Base-by-base conservation (phyloP, 2,113 vertebrate species). In the Gnathonemus longibarbis region DNA sequence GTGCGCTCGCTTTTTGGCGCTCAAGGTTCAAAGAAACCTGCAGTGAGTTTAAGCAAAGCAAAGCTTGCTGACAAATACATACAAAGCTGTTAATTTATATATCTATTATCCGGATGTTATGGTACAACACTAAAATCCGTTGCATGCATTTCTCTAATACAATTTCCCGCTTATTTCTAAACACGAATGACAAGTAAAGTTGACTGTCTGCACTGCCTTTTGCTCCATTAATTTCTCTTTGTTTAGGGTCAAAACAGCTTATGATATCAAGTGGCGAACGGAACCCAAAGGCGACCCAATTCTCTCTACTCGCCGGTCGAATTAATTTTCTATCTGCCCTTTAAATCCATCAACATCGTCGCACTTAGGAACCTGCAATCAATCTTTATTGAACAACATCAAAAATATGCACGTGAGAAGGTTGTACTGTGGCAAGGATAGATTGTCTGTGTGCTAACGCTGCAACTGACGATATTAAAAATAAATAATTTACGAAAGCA, bases 1-100 rank as follows among this genome's bases (percentile, higher is more conserved):
- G 74, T 80, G 74, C 5, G 74, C 35, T 80, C 74, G 74, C 74
- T 80, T 80, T 77, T 80, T 80, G 74, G 74, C 74, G 74, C 83
- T 46, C 45, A 21, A 45, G 45, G 8, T 84, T 45, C 83, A 19
- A 17, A 10, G 83, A 84, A 84, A 48, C 83, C 83, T 46, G 45
- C 15, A 84, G 45, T 48, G 83, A 45, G 39, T 84, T 84, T 84
- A 84, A 84, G 39, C 45, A 24, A 84, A 84, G 21, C 19, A 48
- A 84, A 48, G 39, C 45, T 84, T 84, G 39, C 83, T 48, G 45
- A 84, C 83, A 84, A 48, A n/a, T 84, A 42, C 45, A 84, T 48
- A 24, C 42, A 24, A 24, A 48, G 10, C 24, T 48, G 45, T n/a
- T 84, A 84, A 84, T 84, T 84, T 48, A 42, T 19, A 42, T 42